phyloP scores from a whole-genome alignment of 2,113 vertebrate genomes.

The Rafetus swinhoei region DNA sequence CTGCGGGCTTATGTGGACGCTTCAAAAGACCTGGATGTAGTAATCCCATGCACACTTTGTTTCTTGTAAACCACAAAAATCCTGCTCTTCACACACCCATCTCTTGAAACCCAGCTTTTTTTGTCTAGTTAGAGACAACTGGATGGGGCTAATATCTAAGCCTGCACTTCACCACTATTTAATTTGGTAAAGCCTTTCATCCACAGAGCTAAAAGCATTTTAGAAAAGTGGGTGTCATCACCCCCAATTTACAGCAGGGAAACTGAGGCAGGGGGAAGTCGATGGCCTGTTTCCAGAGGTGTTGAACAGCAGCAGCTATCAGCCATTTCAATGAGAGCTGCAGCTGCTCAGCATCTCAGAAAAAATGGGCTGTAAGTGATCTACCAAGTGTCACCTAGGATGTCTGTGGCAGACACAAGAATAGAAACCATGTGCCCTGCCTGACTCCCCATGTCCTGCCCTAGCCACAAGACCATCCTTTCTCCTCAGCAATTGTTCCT shows the following conservation, averaged over 20 bases:
- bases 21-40: neutral
- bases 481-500: neutral
- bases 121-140: neutral
- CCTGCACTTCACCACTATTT: neutral
- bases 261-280: neutral
- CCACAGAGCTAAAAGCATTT: neutral
- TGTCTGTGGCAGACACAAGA: neutral
- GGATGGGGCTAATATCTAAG: neutral
- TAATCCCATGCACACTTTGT: neutral
- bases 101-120: rapidly evolving
- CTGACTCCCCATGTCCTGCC: rapidly evolving
- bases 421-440: neutral
- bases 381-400: neutral
- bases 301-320: neutral
- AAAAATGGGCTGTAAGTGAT: neutral
- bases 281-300: neutral
- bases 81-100: neutral
- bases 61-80: neutral
- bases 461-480: neutral
- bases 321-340: neutral
- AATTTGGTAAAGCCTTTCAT: neutral
- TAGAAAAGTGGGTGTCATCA: rapidly evolving
- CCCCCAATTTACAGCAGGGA: neutral
- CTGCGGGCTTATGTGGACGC: rapidly evolving
- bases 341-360: neutral